Conservation (phyloP, 2,113 vertebrate genomes). For the Alouatta palliata region DNA sequence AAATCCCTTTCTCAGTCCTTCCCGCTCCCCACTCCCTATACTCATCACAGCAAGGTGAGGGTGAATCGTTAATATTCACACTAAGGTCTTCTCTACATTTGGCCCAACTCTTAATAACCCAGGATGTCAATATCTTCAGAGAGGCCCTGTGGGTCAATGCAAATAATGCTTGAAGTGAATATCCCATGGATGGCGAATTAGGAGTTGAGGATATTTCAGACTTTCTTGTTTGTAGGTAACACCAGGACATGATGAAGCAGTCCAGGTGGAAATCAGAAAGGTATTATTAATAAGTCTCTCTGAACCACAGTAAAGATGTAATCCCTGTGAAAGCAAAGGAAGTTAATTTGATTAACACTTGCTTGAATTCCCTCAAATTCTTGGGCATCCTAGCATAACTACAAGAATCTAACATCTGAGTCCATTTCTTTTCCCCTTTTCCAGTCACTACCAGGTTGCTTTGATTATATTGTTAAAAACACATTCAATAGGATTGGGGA, state of each 20-base stretch:
- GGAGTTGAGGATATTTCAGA: not conserved
- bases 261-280: slow-evolving; percentile 47
- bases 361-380: slow-evolving; percentile 45
- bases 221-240: not conserved
- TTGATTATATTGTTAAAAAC: slow-evolving; percentile 61
- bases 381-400: slow-evolving; percentile 39
- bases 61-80: not conserved
- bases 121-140: not conserved
- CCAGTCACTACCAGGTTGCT: slow-evolving; percentile 12
- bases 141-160: not conserved
- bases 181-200: not conserved
- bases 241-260: not conserved
- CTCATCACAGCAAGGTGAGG: not conserved
- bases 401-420: slow-evolving; percentile 30
- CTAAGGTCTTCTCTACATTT: not conserved
- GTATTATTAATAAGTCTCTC: not conserved
- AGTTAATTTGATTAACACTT: slow-evolving; percentile 59
- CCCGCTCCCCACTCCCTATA: not conserved
- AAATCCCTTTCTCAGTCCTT: not conserved
- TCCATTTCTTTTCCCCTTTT: not conserved
- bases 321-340: slow-evolving; percentile 21
- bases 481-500: not conserved
- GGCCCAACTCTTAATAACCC: not conserved
- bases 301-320: slow-evolving; percentile 9
- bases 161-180: not conserved